Evolutionary conservation across 2,888 invertebrate genomes (phyloP).

Genomic region (Dione juno): DNA sequence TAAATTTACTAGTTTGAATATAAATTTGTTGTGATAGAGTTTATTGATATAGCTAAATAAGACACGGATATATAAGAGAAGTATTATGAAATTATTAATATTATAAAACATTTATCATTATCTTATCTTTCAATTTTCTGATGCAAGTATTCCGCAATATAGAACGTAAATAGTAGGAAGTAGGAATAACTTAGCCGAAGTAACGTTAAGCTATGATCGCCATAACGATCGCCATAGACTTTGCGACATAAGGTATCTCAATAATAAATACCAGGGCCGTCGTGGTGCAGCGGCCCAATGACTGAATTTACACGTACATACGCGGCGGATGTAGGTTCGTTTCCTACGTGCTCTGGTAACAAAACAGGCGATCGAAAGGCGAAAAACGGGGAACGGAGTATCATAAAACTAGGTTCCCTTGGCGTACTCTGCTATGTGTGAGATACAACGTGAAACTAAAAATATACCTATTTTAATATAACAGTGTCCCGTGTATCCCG

Average conservation of each 20-base stretch:
- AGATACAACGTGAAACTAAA: background rate
- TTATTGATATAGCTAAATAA: background rate
- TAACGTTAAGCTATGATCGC: conserved; percentile 35
- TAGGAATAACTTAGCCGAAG: conserved; percentile 53
- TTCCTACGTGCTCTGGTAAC: background rate
- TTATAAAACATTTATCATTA: conserved; percentile 32
- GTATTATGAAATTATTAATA: conserved; percentile 17
- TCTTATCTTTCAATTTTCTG: conserved; percentile 41
- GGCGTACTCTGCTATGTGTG: background rate
- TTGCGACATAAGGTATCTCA: background rate
- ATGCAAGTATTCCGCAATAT: conserved; percentile 47
- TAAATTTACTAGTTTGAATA: background rate
- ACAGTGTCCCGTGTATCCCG: no score
- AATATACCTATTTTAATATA: background rate
- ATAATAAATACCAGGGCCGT: background rate
- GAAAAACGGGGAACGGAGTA: background rate
- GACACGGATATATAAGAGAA: background rate
- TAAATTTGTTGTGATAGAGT: conserved; percentile 1
- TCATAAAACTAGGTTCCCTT: background rate
- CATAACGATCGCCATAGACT: background rate
- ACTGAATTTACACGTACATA: no score
- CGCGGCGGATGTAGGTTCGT: background rate
- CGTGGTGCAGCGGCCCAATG: background rate
- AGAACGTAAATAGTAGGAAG: conserved; percentile 59
- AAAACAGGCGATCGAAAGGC: background rate